A percentile compares a stretch with the other conserved stretches of the same genome.
These are phyloP conservation scores for Periparus ater DNA, from an alignment of 2,797 vertebrate genomes.

Conservation along the genomic window DNA sequence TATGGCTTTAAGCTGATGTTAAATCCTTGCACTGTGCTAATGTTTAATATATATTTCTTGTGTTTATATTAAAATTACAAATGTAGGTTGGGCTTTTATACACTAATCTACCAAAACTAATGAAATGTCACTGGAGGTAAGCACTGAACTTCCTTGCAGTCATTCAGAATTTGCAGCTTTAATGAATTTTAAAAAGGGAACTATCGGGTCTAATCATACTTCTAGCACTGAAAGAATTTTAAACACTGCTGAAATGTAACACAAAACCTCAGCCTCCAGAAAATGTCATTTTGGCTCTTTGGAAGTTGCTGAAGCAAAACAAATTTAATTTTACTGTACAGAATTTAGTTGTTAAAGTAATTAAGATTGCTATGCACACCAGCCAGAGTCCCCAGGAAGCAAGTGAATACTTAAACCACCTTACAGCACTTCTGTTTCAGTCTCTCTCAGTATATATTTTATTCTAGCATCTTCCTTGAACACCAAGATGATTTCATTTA, in stretches of 20 bases:
- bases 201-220: conserved; percentile 21
- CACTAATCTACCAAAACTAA: background rate
- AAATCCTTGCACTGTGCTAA: background rate
- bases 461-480: background rate
- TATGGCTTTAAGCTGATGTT: background rate
- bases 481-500: background rate
- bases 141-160: background rate
- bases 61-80: background rate
- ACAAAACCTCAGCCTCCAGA: conserved; percentile 8
- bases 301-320: conserved; percentile 33
- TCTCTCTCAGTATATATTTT: background rate
- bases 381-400: background rate
- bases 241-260: background rate
- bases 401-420: background rate
- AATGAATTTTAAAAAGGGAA: conserved; percentile 27
- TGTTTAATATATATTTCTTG: background rate
- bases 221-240: conserved; percentile 6
- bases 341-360: conserved; percentile 22
- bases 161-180: conserved; percentile 23
- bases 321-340: conserved; percentile 20
- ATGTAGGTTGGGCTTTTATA: background rate
- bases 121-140: background rate
- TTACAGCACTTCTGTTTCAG: background rate
- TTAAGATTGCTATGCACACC: background rate
- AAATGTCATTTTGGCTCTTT: conserved; percentile 33